A percentile compares a stretch with the other conserved stretches of the same genome.
phyloP scores from a whole-genome alignment of 2,888 invertebrate species.

The Watsonalla cultraria region DNA sequence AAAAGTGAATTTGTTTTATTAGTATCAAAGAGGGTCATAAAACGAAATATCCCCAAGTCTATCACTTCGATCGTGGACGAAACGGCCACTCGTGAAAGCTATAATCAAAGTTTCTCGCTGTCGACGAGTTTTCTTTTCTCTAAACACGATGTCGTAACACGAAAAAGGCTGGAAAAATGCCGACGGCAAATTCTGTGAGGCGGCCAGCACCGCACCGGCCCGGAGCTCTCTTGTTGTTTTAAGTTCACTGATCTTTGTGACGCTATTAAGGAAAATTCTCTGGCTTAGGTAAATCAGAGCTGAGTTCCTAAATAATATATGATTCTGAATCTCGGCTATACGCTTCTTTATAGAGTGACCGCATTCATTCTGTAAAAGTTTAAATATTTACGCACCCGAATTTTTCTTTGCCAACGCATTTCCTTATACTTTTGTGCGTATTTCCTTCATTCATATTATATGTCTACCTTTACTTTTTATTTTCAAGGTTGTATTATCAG shows the following conservation, averaged over 20 bases:
- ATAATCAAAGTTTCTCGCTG: slow-evolving; percentile 76
- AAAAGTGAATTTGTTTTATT: slow-evolving; percentile 75
- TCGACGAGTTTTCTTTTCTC: slow-evolving; percentile 73
- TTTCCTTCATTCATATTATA: too few species aligned
- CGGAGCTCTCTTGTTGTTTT: slow-evolving; percentile 52
- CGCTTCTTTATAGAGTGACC: slow-evolving; percentile 20
- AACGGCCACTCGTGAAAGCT: slow-evolving; percentile 72
- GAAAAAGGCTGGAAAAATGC: slow-evolving; percentile 74
- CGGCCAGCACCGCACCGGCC: slow-evolving; percentile 41
- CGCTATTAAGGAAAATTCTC: slow-evolving; percentile 56
- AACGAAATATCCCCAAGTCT: slow-evolving; percentile 69
- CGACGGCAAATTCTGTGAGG: slow-evolving; percentile 62
- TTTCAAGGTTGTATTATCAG: too few species aligned
- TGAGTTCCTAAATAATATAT: slow-evolving; percentile 2
- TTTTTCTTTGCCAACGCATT: neutral
- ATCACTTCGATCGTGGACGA: slow-evolving; percentile 68
- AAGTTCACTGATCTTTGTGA: slow-evolving; percentile 56
- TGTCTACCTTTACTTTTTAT: too few species aligned
- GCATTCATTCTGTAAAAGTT: slow-evolving; percentile 21
- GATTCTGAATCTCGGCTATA: slow-evolving; percentile 9
- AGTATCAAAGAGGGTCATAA: slow-evolving; percentile 73
- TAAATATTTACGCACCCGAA: slow-evolving; percentile 6
- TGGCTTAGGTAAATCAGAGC: slow-evolving; percentile 45
- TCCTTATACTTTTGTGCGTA: neutral
- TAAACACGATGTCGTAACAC: slow-evolving; percentile 75